Percentiles rank a stretch among this genome's conserved stretches.
Conservation (phyloP, 2,888 invertebrate species). For the Yponomeuta cagnagella region DNA sequence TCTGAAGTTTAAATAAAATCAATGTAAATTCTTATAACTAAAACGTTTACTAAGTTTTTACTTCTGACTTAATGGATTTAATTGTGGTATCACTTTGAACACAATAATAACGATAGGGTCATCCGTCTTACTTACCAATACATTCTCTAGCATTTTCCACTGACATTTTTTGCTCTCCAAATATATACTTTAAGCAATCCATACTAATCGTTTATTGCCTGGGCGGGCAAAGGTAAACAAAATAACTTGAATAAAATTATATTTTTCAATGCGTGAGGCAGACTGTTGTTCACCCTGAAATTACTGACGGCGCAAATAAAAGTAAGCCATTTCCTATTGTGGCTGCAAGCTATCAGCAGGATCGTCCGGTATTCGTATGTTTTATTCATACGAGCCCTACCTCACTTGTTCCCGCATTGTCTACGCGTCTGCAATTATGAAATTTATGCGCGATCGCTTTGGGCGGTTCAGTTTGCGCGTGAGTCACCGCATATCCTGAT, state of each 20-base stretch:
- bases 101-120: too few relatives aligned
- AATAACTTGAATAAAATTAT: slow-evolving; percentile 19
- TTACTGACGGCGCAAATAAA: slow-evolving; percentile 40
- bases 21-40: too few relatives aligned
- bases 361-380: slow-evolving; percentile 53
- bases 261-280: not conserved
- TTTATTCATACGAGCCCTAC: slow-evolving; percentile 59
- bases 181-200: not conserved
- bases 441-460: slow-evolving; percentile 66
- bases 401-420: slow-evolving; percentile 67
- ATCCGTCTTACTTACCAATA: too few relatives aligned
- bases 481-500: slow-evolving; percentile 40
- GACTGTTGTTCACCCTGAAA: slow-evolving; percentile 43
- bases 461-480: slow-evolving; percentile 53
- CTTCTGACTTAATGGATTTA: too few relatives aligned
- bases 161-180: too few relatives aligned
- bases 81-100: too few relatives aligned
- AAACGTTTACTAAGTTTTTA: too few relatives aligned
- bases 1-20: too few relatives aligned
- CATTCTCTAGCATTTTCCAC: too few relatives aligned
- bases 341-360: slow-evolving; percentile 37
- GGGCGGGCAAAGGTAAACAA: slow-evolving; percentile 1
- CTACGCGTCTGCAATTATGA: slow-evolving; percentile 67
- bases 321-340: slow-evolving; percentile 43
- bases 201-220: not conserved